Conservation (phyloP, 2,888 invertebrate species). For the Pammene aurita region DNA sequence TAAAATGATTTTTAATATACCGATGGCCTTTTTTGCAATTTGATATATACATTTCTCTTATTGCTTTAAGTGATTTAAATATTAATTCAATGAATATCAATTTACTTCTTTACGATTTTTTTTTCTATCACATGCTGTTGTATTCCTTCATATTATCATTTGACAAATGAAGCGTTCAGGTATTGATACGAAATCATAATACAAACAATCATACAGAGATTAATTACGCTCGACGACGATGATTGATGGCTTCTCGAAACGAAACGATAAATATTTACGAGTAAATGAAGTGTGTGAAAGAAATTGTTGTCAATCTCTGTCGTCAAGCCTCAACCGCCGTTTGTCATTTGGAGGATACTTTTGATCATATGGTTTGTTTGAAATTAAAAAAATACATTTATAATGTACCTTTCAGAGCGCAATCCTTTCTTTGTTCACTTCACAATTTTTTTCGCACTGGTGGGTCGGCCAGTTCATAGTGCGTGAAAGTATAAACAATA, state of each 20-base stretch:
- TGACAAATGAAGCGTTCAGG: constrained; percentile 4
- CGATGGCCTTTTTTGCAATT: background rate
- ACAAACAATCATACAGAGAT: constrained; percentile 38
- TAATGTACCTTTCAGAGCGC: constrained; percentile 67
- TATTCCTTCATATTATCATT: background rate
- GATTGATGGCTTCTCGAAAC: constrained; percentile 32
- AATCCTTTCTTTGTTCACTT: constrained; percentile 78
- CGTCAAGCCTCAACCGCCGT: constrained; percentile 2
- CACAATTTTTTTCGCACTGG: constrained; percentile 71
- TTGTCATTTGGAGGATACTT: background rate
- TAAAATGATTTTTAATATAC: background rate
- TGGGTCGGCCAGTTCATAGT: constrained; percentile 50
- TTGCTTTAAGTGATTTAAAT: background rate
- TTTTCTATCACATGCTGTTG: background rate
- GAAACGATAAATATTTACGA: constrained; percentile 35
- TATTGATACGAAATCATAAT: constrained; percentile 27
- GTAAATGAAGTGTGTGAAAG: constrained; percentile 34
- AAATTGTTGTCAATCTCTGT: constrained; percentile 28
- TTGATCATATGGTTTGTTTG: constrained; percentile 35
- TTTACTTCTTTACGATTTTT: background rate
- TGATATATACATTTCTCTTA: background rate
- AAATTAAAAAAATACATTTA: constrained; percentile 43
- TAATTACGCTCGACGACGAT: constrained; percentile 37
- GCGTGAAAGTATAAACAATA: constrained; percentile 35
- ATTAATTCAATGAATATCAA: background rate